Conservation (phyloP, 2,113 vertebrate genomes). For the Silurus glanis region DNA sequence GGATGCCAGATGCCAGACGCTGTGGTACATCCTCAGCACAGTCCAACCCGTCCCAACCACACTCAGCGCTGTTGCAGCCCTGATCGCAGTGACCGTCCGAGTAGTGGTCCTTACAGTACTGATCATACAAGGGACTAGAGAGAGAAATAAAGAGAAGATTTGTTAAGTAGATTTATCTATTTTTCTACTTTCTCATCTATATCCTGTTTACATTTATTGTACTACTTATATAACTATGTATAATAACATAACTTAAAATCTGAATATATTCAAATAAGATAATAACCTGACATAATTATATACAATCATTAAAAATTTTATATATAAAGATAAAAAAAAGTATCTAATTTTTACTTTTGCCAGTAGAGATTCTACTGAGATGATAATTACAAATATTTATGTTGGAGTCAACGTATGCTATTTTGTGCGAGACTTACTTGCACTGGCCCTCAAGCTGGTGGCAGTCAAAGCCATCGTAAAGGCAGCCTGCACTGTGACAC, state of each 20-base stretch:
- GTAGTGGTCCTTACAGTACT: slow-evolving; percentile 98
- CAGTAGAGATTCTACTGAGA: background rate
- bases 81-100: slow-evolving; percentile 92
- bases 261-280: background rate
- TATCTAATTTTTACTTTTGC: background rate
- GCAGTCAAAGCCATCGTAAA: slow-evolving; percentile 97
- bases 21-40: slow-evolving; percentile 87
- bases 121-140: slow-evolving; percentile 90
- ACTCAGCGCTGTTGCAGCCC: slow-evolving; percentile 95
- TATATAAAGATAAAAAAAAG: background rate
- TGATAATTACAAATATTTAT: background rate
- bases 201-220: background rate
- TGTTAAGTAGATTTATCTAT: background rate
- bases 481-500: slow-evolving; percentile 86
- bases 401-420: background rate
- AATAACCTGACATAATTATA: background rate
- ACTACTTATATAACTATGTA: background rate
- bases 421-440: slow-evolving; percentile 80
- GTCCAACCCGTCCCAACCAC: slow-evolving; percentile 95
- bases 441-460: slow-evolving; percentile 88
- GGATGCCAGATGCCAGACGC: slow-evolving; percentile 83
- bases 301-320: background rate
- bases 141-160: background rate
- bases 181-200: background rate
- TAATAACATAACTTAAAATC: too few relatives aligned